Evolutionary conservation across 1,140 invertebrate species (phyloP).

Genomic region (Zelostemma sp.): DNA sequence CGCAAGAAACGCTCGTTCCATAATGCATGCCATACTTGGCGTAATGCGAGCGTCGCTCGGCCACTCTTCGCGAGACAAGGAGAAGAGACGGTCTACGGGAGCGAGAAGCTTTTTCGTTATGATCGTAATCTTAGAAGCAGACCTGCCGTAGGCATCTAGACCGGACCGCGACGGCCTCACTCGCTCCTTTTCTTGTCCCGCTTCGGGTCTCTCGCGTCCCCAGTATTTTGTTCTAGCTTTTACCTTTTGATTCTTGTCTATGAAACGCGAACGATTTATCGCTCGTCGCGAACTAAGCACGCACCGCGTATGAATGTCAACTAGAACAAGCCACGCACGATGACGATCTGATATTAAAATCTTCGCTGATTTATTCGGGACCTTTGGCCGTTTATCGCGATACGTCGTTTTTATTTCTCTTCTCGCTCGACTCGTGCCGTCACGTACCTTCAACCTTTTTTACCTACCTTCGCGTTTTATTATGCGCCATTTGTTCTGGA

Average conservation of each 20-base stretch:
- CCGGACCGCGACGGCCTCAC: slow-evolving; percentile 34
- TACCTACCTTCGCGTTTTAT: slow-evolving; percentile 2
- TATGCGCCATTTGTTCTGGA: slow-evolving; percentile 5
- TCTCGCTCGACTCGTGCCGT: slow-evolving; percentile 16
- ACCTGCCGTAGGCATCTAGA: slow-evolving; percentile 54
- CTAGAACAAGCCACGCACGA: slow-evolving; percentile 25
- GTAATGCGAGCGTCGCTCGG: slow-evolving; percentile 42
- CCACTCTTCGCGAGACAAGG: slow-evolving; percentile 27
- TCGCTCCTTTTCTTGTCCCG: slow-evolving; percentile 6
- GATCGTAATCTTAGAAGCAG: slow-evolving; percentile 63
- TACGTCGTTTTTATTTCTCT: slow-evolving; percentile 17
- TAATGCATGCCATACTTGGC: slow-evolving; percentile 58
- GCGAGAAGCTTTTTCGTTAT: slow-evolving; percentile 59
- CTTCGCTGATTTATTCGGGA: slow-evolving; percentile 28
- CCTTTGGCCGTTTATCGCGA: slow-evolving; percentile 19
- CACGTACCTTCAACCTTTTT: slow-evolving; percentile 16
- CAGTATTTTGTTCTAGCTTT: slow-evolving; percentile 17
- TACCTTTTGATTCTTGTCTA: slow-evolving; percentile 10
- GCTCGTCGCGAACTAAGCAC: slow-evolving; percentile 33
- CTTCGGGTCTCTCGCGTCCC: not conserved
- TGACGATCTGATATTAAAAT: slow-evolving; percentile 28
- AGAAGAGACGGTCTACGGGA: slow-evolving; percentile 46
- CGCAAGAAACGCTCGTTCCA: slow-evolving; percentile 57
- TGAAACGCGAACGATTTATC: slow-evolving; percentile 33
- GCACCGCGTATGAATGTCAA: slow-evolving; percentile 30